Conservation (phyloP, 2,797 vertebrate genomes). For the Melanotaenia parkinsoni region DNA sequence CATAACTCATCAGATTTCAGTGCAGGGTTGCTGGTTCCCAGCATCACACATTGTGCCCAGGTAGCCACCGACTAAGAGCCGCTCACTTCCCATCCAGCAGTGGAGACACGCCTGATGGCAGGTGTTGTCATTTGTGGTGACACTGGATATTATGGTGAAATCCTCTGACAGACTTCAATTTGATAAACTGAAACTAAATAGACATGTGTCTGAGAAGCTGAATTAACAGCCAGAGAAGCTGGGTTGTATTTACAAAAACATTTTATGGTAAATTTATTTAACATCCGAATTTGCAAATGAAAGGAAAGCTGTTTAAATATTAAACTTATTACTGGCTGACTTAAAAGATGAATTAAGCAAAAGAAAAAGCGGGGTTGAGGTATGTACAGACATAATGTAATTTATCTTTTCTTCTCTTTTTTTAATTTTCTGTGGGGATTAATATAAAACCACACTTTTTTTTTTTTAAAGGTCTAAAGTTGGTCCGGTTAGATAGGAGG, state of each 20-base stretch:
- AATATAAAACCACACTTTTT: not conserved
- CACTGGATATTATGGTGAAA: constrained; percentile 43
- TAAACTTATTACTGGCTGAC: not conserved
- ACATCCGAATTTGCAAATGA: constrained; percentile 32
- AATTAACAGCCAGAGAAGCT: constrained; percentile 6
- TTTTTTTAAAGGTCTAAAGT: constrained; percentile 7
- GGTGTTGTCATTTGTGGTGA: constrained; percentile 56
- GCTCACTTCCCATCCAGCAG: constrained; percentile 38
- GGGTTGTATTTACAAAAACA: constrained; percentile 28
- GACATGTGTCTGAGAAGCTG: constrained; percentile 12
- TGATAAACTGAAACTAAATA: constrained; percentile 38
- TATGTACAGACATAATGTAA: not conserved
- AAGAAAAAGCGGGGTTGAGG: not conserved
- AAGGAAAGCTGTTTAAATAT: not conserved
- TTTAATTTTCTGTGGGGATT: not conserved
- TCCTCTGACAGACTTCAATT: constrained; percentile 41
- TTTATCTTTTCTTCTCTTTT: not conserved
- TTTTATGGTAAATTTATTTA: constrained; percentile 25
- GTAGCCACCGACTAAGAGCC: constrained; percentile 15
- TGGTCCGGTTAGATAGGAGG: not conserved
- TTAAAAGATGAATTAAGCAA: not conserved
- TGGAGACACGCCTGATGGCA: constrained; percentile 45
- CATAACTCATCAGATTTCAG: constrained; percentile 64
- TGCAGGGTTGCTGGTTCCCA: constrained; percentile 36
- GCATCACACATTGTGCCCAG: constrained; percentile 53